phyloP scores from a whole-genome alignment of 2,888 invertebrate species.

The Entomobrya proxima region DNA sequence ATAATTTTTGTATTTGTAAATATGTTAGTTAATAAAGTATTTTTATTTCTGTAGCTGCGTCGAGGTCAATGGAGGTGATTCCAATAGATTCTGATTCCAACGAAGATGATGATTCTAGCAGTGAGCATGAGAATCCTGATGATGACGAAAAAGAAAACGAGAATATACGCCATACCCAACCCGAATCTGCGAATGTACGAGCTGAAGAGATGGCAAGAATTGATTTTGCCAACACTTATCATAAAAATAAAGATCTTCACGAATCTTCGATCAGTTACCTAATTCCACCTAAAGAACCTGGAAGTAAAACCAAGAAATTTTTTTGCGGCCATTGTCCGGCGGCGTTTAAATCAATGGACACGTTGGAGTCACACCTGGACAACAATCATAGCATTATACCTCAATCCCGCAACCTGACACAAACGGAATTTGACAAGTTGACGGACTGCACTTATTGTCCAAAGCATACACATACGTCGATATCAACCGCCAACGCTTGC shows the following conservation, averaged over 20 bases:
- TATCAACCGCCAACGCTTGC: conserved; percentile 44
- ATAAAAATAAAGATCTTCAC: too few relatives aligned
- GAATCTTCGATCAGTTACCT: background rate
- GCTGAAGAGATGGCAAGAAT: conserved; percentile 10
- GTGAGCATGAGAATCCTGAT: background rate
- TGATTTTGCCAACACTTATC: background rate
- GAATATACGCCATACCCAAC: too few relatives aligned
- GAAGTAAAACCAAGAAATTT: background rate
- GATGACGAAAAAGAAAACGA: too few relatives aligned
- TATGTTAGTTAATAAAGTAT: too few relatives aligned
- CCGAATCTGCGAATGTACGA: background rate
- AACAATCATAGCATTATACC: conserved; percentile 15
- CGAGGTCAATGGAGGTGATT: too few relatives aligned
- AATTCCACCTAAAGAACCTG: background rate
- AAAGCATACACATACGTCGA: conserved; percentile 27
- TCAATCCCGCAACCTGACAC: background rate
- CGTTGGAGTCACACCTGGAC: background rate
- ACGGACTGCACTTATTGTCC: conserved; percentile 57
- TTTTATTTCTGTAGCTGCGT: too few relatives aligned
- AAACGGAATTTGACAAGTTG: conserved; percentile 34
- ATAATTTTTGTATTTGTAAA: too few relatives aligned
- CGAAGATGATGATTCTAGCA: background rate
- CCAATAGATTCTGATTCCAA: conserved; percentile 1
- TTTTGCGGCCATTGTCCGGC: conserved; percentile 31
- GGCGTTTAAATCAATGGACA: conserved; percentile 28